A percentile compares a stretch with the other conserved stretches of the same genome.
Evolutionary conservation across 2,888 invertebrate genomes (phyloP).

Genomic region (Calameuta idolon): DNA sequence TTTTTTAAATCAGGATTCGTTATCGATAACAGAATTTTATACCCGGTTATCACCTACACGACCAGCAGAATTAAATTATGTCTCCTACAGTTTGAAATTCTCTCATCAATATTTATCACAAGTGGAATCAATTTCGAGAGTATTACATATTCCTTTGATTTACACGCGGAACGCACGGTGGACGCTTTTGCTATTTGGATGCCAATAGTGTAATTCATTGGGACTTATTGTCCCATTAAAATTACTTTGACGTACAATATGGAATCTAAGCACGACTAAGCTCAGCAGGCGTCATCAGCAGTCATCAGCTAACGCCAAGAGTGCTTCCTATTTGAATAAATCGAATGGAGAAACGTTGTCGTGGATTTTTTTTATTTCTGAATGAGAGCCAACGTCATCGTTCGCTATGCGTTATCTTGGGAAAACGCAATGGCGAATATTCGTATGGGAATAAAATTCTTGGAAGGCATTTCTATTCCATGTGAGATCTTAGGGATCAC

Average conservation of each 20-base stretch:
- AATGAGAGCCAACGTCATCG: neutral
- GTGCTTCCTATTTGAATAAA: neutral
- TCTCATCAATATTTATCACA: conserved; percentile 6
- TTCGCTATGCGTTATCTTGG: neutral
- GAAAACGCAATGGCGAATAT: neutral
- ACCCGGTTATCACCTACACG: too few species aligned
- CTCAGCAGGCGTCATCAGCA: neutral
- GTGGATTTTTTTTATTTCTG: neutral
- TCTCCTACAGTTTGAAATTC: neutral
- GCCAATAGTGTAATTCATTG: neutral
- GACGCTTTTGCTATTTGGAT: neutral
- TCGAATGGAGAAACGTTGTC: neutral
- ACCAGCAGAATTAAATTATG: neutral
- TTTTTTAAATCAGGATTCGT: neutral
- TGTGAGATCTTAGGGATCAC: neutral
- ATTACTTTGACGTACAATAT: neutral
- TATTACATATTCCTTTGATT: neutral
- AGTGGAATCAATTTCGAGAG: neutral
- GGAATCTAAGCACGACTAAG: neutral
- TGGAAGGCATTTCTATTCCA: conserved; percentile 5
- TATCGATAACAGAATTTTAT: neutral
- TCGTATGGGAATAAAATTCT: neutral
- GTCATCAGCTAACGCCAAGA: neutral
- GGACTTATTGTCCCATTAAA: neutral
- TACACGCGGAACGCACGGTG: neutral